Base-by-base conservation (phyloP, 2,797 vertebrate genomes). In the Micropoecilia bifurca region DNA sequence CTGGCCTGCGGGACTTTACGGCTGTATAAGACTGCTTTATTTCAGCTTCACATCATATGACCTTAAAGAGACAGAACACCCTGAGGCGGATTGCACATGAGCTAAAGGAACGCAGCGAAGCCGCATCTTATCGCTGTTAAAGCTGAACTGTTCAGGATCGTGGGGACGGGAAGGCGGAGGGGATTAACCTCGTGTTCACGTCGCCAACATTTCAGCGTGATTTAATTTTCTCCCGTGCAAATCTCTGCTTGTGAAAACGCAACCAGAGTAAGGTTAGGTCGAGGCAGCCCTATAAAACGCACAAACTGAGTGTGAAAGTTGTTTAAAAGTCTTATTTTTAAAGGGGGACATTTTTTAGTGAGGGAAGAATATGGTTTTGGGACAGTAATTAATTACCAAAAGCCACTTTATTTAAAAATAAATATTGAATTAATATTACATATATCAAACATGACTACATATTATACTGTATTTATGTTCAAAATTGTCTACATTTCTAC, bases 101-200 rank as follows among this genome's bases (percentile, higher is more conserved):
- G 86, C 77, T 41, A 57, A 74, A 78, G 74, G 39, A 85, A 84
- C 39, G 50, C 50, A 66, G 71, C 14, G 25, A 36, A 83, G 77
- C 48, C 82, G 71, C 74, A 74, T 68, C 46, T 76, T 72, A 80
- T 83, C 4, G 0, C 36, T 71, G 47, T 59, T 77, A 71, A 68
- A 8, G 18, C 75, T 80, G 48, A 88, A 78, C 39, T 83, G 73
- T 41, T 41, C 45, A 22, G 75, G 63, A 77, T 77, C 53, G 48
- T 47, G 8, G 50, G 50, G 55, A 68, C 63, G 33, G 66, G 6
- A 63, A 73, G 22, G 48, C 48, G 50, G 66, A 80, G 46, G n/a
- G 41, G 66, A 83, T 88, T 76, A 78, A 73, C 14, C 76, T 72
- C 76, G 76, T 77, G 78, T 73, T 82, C 72, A 66, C 46, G 80